phyloP scores from a whole-genome alignment of 1,140 invertebrate genomes.

The Papilio polytes region DNA sequence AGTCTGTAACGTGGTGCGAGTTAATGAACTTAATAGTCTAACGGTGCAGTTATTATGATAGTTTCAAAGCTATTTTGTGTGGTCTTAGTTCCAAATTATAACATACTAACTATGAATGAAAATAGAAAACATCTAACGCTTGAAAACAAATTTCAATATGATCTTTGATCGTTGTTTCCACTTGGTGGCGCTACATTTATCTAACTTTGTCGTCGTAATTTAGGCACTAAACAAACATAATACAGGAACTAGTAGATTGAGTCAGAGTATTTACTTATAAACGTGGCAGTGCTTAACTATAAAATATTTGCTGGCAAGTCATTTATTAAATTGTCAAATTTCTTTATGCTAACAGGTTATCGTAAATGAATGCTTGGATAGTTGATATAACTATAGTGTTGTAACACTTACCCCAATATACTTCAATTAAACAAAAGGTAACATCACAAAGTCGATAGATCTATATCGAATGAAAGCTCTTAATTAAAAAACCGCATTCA shows the following conservation, averaged over 20 bases:
- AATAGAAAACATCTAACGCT: neutral
- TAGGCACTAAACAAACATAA: too few relatives aligned
- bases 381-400: neutral
- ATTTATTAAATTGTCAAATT: neutral
- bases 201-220: neutral
- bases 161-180: neutral
- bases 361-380: neutral
- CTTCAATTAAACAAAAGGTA: constrained; percentile 11
- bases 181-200: neutral
- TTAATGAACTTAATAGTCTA: constrained; percentile 18
- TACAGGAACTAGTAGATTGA: too few relatives aligned
- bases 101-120: neutral
- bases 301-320: too few relatives aligned
- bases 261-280: neutral
- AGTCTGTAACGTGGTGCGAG: neutral
- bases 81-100: neutral
- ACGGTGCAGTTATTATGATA: neutral
- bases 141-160: neutral
- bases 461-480: constrained; percentile 41
- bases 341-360: neutral
- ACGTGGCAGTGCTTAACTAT: neutral
- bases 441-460: constrained; percentile 40
- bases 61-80: neutral
- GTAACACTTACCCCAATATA: neutral
- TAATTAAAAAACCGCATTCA: constrained; percentile 46